phyloP scores from a whole-genome alignment of 2,113 vertebrate species.

The zebrafish (Danio rerio) region GRCz12tu NC_133180.1:34326501-34327000 shows the following conservation, averaged over 20 bases:
- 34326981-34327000: conserved; percentile 14
- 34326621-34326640: neutral
- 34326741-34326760: conserved; percentile 98
- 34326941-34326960: conserved; percentile 1
- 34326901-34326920: neutral
- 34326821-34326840: conserved; percentile 98
- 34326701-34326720: conserved; percentile 98
- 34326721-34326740: conserved; percentile 98
- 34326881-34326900: neutral
- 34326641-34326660: neutral
- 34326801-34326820: conserved; percentile 99
- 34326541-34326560: neutral
- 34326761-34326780: conserved; percentile 98
- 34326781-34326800: conserved; percentile 98
- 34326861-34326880: too few species aligned
- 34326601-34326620: neutral
- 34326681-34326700: conserved; percentile 86
- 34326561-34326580: neutral
- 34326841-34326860: conserved; percentile 41
- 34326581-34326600: neutral
- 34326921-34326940: neutral
- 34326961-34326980: neutral
- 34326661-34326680: neutral
- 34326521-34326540: neutral
- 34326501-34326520: neutral